Evolutionary conservation across 1,140 invertebrate species (phyloP).

Genomic region (Cecropterus lyciades): DNA sequence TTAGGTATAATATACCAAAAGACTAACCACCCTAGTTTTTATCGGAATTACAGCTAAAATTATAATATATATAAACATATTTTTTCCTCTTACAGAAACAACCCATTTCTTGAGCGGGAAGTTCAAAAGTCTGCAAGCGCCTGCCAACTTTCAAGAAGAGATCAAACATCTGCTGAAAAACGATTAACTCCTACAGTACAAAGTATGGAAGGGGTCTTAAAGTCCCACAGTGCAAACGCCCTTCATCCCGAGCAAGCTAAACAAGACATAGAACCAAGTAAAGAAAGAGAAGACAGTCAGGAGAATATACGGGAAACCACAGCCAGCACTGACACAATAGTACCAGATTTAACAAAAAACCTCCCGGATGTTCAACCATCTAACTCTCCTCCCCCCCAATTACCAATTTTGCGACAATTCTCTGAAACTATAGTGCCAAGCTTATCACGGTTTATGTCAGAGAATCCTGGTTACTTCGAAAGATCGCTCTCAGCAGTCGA

Average conservation of each 20-base stretch:
- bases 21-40: no score
- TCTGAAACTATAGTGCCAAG: conserved; percentile 61
- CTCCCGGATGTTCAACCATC: conserved; percentile 22
- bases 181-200: conserved; percentile 52
- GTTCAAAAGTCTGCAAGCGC: conserved; percentile 86
- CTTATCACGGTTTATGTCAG: conserved; percentile 54
- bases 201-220: conserved; percentile 63
- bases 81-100: conserved; percentile 64
- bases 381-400: conserved; percentile 13
- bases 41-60: no score
- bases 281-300: conserved; percentile 52
- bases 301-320: conserved; percentile 53
- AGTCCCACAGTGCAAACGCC: conserved; percentile 73
- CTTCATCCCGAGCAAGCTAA: conserved; percentile 60
- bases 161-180: conserved; percentile 67
- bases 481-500: conserved; percentile 67
- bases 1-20: conserved; percentile 49
- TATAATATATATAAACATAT: neutral
- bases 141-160: conserved; percentile 72
- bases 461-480: conserved; percentile 58
- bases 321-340: conserved; percentile 70
- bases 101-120: conserved; percentile 82
- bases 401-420: conserved; percentile 58
- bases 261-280: conserved; percentile 23
- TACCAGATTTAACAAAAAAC: conserved; percentile 51